Conservation (phyloP, 2,797 vertebrate genomes). For the Danionella dracula region DNA sequence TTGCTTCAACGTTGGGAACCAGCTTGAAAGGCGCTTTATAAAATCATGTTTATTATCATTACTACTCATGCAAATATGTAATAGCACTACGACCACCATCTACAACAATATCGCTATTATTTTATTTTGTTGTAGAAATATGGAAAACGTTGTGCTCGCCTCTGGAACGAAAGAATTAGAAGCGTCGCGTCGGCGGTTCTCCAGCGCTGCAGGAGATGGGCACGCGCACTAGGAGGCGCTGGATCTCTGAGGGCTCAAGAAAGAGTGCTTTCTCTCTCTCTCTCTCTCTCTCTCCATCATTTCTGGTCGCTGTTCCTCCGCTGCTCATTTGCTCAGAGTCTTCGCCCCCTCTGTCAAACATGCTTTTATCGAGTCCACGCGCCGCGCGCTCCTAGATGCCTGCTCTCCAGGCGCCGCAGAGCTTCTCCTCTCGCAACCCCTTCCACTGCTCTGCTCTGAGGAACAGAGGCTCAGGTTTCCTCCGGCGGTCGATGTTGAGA, state of each 20-base stretch:
- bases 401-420: conserved; percentile 1
- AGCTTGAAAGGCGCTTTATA: too few species aligned
- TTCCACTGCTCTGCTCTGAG: conserved; percentile 4
- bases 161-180: too few species aligned
- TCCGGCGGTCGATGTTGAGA: conserved; percentile 51
- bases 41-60: too few species aligned
- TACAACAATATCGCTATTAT: too few species aligned
- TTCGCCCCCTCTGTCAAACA: conserved; percentile 14
- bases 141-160: too few species aligned
- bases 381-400: conserved; percentile 21
- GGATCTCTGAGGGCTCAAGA: conserved; percentile 49
- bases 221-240: conserved; percentile 51
- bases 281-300: conserved; percentile 49
- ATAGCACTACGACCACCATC: too few species aligned
- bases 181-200: too few species aligned
- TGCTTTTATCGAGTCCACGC: neutral
- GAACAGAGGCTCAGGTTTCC: conserved; percentile 12
- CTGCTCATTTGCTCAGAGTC: conserved; percentile 40
- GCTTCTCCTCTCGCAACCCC: neutral
- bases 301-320: conserved; percentile 61
- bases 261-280: conserved; percentile 43
- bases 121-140: too few species aligned
- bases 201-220: neutral
- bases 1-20: too few species aligned
- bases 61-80: too few species aligned